Conservation (phyloP, 2,888 invertebrate species). For the Eupithecia inturbata region DNA sequence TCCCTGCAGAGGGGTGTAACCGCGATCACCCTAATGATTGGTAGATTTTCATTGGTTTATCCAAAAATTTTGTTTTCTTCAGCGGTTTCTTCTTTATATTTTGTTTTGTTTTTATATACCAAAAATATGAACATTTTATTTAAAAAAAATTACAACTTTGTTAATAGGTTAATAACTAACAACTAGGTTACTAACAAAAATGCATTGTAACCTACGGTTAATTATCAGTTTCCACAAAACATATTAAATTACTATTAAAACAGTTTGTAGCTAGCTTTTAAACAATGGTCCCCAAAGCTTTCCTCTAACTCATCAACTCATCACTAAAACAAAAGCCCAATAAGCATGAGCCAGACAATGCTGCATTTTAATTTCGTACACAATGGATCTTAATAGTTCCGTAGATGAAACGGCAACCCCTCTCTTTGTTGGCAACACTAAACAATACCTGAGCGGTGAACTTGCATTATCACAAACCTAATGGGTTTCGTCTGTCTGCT, state of each 20-base stretch:
- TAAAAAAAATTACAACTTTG: background rate
- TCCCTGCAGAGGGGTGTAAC: background rate
- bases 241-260: too few relatives aligned
- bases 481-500: conserved; percentile 78
- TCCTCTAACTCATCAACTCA: conserved; percentile 46
- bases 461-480: conserved; percentile 82
- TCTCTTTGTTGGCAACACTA: conserved; percentile 74
- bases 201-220: too few relatives aligned
- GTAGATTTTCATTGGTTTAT: background rate
- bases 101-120: background rate
- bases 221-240: background rate
- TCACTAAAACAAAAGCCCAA: conserved; percentile 66
- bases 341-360: conserved; percentile 72
- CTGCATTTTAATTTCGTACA: conserved; percentile 82
- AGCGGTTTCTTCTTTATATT: background rate
- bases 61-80: background rate
- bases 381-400: conserved; percentile 79
- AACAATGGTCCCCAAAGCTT: conserved; percentile 34
- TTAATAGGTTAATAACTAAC: background rate
- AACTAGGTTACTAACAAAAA: too few relatives aligned
- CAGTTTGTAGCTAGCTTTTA: background rate
- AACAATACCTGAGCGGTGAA: conserved; percentile 81
- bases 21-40: background rate
- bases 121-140: background rate
- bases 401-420: conserved; percentile 78